Conservation (phyloP, 1,140 invertebrate genomes). For the Formica selysi region DNA sequence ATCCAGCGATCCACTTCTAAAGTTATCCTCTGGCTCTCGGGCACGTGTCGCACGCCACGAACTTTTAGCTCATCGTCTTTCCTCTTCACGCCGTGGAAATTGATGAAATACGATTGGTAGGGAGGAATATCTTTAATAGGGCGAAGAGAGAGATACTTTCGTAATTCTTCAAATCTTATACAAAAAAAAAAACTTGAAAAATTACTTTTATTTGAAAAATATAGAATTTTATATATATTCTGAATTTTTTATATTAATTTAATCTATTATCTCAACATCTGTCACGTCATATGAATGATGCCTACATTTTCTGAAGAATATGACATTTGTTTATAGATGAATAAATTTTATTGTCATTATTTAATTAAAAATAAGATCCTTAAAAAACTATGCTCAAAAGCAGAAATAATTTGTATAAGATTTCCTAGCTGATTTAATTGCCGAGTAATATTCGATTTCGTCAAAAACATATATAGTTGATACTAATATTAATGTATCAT, state of each 20-base stretch:
- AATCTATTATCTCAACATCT: too few relatives aligned
- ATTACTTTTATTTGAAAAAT: too few relatives aligned
- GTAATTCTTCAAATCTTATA: too few relatives aligned
- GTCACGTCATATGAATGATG: background rate
- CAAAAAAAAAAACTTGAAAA: too few relatives aligned
- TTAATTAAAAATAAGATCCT: background rate
- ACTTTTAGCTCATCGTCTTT: slow-evolving; percentile 21
- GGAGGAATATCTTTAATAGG: background rate
- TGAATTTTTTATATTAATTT: too few relatives aligned
- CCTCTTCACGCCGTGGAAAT: slow-evolving; percentile 63
- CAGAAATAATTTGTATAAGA: background rate
- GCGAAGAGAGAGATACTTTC: background rate
- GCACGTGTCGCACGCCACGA: slow-evolving; percentile 70
- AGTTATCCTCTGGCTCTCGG: slow-evolving; percentile 71
- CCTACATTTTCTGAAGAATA: background rate
- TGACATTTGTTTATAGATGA: background rate
- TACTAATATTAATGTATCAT: slow-evolving; percentile 2
- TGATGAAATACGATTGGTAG: slow-evolving; percentile 61
- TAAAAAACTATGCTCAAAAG: background rate
- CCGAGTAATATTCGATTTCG: background rate
- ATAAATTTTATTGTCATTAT: background rate
- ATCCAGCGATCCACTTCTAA: slow-evolving; percentile 76
- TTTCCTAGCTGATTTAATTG: background rate
- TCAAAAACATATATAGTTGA: background rate
- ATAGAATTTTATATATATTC: too few relatives aligned